A percentile compares a stretch with the other conserved stretches of the same genome.
Evolutionary conservation across 2,113 vertebrate genomes (phyloP).

Genomic region (Strigops habroptila): DNA sequence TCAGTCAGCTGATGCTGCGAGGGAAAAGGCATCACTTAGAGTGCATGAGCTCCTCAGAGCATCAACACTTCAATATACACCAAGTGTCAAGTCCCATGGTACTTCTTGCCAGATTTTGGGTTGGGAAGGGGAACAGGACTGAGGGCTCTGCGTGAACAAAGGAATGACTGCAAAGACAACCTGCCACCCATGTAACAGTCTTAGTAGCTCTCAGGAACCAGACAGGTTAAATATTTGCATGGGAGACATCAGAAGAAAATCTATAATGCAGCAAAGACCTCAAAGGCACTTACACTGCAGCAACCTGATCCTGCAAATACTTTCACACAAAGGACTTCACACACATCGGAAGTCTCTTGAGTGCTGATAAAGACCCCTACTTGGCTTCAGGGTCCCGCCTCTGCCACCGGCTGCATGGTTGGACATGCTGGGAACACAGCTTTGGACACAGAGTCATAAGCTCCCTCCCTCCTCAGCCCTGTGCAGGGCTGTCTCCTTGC

Average conservation of each 20-base stretch:
- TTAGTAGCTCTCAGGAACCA: not conserved
- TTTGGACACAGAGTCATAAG: fast-evolving
- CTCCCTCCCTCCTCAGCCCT: too few species aligned
- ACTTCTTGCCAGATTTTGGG: not conserved
- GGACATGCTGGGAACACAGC: fast-evolving
- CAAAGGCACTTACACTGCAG: slow-evolving; percentile 18
- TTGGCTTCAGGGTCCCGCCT: not conserved
- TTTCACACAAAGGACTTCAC: slow-evolving; percentile 16
- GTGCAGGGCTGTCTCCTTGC: fast-evolving
- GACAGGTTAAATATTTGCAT: slow-evolving; percentile 55
- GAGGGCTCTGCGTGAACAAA: not conserved
- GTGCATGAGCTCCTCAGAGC: not conserved
- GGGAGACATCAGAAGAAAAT: slow-evolving; percentile 44
- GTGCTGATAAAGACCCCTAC: not conserved
- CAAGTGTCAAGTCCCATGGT: fast-evolving
- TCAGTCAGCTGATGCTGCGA: not conserved
- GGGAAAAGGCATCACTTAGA: not conserved
- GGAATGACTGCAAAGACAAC: not conserved
- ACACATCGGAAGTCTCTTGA: not conserved
- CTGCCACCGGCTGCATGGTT: fast-evolving
- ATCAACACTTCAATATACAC: fast-evolving
- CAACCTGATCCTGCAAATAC: slow-evolving; percentile 1
- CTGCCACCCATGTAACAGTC: not conserved
- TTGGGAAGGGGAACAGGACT: not conserved
- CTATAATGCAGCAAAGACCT: slow-evolving; percentile 4